These are phyloP conservation scores for Pristionchus exspectatus DNA, from an alignment of 2,888 invertebrate genomes.

Conservation along the genomic window DNA sequence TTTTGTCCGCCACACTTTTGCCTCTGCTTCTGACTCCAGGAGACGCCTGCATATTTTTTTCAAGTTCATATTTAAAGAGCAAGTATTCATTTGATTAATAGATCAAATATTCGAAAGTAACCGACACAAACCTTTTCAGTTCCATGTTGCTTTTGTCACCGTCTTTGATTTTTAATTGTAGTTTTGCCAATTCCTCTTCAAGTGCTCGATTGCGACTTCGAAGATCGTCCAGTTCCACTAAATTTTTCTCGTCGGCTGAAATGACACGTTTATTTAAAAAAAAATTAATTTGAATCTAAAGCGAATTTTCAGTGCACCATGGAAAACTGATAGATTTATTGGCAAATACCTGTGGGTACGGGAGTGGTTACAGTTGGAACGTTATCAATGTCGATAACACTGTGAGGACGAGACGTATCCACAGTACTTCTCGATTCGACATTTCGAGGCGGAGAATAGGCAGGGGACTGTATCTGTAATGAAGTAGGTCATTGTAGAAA, in stretches of 20 bases:
- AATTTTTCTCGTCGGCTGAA: conserved; percentile 24
- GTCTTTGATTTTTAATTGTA: conserved; percentile 32
- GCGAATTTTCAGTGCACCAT: not conserved
- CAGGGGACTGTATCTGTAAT: not conserved
- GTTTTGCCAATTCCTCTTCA: conserved; percentile 50
- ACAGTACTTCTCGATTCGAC: not conserved
- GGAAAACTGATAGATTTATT: not conserved
- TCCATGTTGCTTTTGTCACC: conserved; percentile 39
- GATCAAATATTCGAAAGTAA: not conserved
- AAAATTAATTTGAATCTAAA: not conserved
- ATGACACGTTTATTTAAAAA: not conserved
- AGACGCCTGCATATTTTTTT: conserved; percentile 22
- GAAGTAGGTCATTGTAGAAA: not conserved
- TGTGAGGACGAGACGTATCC: not conserved
- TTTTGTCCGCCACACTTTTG: conserved; percentile 53
- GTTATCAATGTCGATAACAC: not conserved
- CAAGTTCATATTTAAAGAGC: not conserved
- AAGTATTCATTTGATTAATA: not conserved
- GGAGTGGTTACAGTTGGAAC: not conserved
- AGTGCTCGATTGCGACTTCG: conserved; percentile 19
- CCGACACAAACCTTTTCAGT: conserved; percentile 37
- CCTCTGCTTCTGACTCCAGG: conserved; percentile 53
- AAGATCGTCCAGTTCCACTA: conserved; percentile 43
- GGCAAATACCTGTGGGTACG: not conserved
- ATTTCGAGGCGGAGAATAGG: not conserved